A percentile compares a stretch with the other conserved stretches of the same genome.
Conservation (phyloP, 2,113 vertebrate genomes). For the Urocitellus parryii region DNA sequence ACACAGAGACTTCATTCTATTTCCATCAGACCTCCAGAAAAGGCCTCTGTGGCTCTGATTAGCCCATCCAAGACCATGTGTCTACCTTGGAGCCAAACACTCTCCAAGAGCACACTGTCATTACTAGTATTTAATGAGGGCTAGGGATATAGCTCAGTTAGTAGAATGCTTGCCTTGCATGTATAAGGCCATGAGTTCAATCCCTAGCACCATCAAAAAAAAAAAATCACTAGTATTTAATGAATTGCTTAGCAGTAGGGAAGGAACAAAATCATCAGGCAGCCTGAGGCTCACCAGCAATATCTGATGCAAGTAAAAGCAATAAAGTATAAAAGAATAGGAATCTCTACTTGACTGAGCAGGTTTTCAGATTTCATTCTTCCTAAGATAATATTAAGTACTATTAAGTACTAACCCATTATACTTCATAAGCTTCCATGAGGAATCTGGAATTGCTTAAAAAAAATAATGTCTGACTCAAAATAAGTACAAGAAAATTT, state of each 20-base stretch:
- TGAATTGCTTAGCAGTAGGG: background rate
- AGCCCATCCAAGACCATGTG: background rate
- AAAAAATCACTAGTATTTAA: background rate
- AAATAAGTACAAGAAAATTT: background rate
- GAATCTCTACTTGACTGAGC: background rate
- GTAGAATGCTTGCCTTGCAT: no score
- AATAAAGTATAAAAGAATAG: background rate
- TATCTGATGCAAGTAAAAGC: background rate
- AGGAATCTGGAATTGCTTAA: background rate
- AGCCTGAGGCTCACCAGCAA: background rate
- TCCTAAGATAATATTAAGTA: background rate
- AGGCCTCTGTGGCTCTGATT: background rate
- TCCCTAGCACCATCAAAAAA: no score
- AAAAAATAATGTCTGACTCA: constrained; percentile 5
- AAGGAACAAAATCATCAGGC: background rate
- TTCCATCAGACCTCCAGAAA: background rate
- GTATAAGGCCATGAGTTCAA: no score
- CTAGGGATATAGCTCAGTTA: no score
- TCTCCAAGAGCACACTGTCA: background rate
- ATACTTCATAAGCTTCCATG: background rate
- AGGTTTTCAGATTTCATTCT: constrained; percentile 17
- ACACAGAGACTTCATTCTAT: background rate
- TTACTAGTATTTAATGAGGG: background rate
- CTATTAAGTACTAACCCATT: background rate
- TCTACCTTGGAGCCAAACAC: background rate